Percentiles rank a stretch among this genome's conserved stretches.
phyloP scores from a whole-genome alignment of 2,797 vertebrate species.

The Halcyon chelicuti region DNA sequence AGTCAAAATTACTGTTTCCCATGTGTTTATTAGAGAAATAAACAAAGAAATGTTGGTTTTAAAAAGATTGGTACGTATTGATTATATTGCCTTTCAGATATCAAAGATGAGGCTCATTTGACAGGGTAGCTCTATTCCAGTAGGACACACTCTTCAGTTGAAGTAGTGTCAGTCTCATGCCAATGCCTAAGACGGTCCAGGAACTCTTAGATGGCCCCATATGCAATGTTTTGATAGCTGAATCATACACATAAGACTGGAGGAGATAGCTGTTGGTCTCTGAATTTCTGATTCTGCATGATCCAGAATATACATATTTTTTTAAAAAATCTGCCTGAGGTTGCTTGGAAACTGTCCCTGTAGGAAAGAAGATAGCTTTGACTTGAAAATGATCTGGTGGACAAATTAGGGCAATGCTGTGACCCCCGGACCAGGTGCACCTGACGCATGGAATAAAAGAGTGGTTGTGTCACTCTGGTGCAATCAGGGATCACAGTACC shows the following conservation, averaged over 20 bases:
- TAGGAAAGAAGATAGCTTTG: not conserved
- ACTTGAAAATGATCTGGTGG: not conserved
- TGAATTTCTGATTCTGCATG: not conserved
- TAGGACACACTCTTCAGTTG: not conserved
- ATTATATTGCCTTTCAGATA: not conserved
- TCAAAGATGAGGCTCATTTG: not conserved
- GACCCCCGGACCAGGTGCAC: not conserved
- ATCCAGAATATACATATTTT: not conserved
- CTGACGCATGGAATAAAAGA: not conserved
- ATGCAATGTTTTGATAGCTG: not conserved
- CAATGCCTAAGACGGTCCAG: not conserved
- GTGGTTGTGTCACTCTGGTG: not conserved
- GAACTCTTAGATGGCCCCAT: not conserved
- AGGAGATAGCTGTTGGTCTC: not conserved
- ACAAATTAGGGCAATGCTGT: rapidly evolving
- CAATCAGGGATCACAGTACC: rapidly evolving
- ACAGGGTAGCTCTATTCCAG: not conserved
- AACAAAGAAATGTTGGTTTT: not conserved
- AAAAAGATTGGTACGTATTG: not conserved
- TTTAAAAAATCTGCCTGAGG: not conserved
- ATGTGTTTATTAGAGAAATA: not conserved
- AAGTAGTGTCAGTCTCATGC: not conserved
- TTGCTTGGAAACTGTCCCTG: not conserved
- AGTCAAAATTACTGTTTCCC: not conserved
- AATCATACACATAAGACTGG: not conserved